A percentile compares a stretch with the other conserved stretches of the same genome.
Evolutionary conservation across 2,797 vertebrate species (phyloP).

Genomic region (Haliaeetus vocifer): DNA sequence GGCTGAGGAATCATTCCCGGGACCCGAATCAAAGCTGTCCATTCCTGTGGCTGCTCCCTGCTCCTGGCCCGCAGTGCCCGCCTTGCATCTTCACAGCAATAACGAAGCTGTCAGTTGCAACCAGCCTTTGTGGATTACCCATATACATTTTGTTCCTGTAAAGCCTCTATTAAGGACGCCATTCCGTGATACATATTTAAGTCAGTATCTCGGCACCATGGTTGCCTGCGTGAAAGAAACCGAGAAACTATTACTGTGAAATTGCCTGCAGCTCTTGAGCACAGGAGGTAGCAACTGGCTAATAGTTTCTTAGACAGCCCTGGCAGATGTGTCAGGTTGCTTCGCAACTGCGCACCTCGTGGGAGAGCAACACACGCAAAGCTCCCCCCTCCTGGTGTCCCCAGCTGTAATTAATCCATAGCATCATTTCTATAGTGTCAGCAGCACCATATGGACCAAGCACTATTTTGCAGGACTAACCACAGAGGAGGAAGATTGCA

Average conservation of each 20-base stretch:
- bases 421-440: slow-evolving; percentile 1
- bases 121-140: not conserved
- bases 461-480: not conserved
- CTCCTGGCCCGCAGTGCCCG: accelerated
- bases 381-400: not conserved
- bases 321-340: slow-evolving; percentile 45
- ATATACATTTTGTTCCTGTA: not conserved
- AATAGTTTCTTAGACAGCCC: slow-evolving; percentile 46
- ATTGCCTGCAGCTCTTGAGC: slow-evolving; percentile 44
- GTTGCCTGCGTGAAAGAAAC: slow-evolving; percentile 12
- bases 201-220: not conserved
- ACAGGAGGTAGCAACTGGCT: slow-evolving; percentile 49
- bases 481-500: not conserved
- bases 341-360: not conserved
- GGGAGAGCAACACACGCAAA: not conserved
- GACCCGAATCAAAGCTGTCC: not conserved
- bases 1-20: not conserved
- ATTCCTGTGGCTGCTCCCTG: not conserved
- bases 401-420: slow-evolving; percentile 50
- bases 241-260: slow-evolving; percentile 44
- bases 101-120: slow-evolving; percentile 4
- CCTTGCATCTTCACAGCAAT: not conserved
- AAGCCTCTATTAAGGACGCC: slow-evolving; percentile 7
- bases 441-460: slow-evolving; percentile 37
- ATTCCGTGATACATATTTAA: slow-evolving; percentile 19